Evolutionary conservation across 2,113 vertebrate genomes (phyloP).

Genomic region (Grammomys surdaster): DNA sequence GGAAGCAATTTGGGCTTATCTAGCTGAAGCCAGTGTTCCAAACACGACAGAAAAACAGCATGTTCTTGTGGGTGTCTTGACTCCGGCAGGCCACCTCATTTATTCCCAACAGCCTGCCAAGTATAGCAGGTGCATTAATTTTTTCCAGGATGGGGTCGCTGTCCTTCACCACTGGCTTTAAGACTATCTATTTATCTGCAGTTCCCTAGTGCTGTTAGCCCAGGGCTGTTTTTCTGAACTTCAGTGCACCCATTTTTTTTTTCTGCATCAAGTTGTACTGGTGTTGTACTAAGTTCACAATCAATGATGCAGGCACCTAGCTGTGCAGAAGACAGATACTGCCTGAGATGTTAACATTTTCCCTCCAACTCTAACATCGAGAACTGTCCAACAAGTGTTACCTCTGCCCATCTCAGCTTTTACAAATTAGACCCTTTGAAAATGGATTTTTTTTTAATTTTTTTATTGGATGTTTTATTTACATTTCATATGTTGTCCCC

Average conservation of each 20-base stretch:
- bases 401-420: not conserved
- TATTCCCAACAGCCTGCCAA: slow-evolving; percentile 40
- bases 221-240: not conserved
- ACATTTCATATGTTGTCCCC: too few species aligned
- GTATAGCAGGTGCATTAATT: not conserved
- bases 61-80: slow-evolving; percentile 28
- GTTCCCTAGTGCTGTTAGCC: not conserved
- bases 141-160: not conserved
- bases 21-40: not conserved
- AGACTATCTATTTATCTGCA: not conserved
- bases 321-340: not conserved
- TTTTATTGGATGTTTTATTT: too few species aligned
- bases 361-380: not conserved
- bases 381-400: not conserved
- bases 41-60: not conserved
- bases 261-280: not conserved
- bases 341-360: not conserved
- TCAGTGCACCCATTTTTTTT: not conserved
- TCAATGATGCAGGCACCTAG: not conserved
- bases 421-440: not conserved
- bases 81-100: slow-evolving; percentile 25
- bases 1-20: not conserved
- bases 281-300: not conserved
- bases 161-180: not conserved
- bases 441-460: too few species aligned